Evolutionary conservation across 2,797 vertebrate species (phyloP).

Genomic region (Gadopsis marmoratus): DNA sequence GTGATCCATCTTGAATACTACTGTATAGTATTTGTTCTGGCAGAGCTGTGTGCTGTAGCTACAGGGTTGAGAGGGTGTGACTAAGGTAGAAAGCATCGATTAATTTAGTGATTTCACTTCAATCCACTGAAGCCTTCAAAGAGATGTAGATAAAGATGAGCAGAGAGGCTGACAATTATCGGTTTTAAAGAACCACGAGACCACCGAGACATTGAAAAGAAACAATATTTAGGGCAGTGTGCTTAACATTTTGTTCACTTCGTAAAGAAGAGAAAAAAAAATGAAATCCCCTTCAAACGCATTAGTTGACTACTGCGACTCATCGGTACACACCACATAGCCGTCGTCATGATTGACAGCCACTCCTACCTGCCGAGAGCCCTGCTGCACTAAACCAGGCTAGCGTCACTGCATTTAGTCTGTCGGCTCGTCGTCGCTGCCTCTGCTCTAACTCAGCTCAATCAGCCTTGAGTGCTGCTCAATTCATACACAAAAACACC

Average conservation of each 20-base stretch:
- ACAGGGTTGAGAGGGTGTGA: background rate
- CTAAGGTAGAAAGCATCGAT: constrained; percentile 17
- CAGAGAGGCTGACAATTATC: constrained; percentile 1
- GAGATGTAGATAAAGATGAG: background rate
- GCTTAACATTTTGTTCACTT: constrained; percentile 17
- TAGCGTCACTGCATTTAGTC: constrained; percentile 49
- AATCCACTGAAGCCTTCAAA: constrained; percentile 1
- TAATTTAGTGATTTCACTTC: constrained; percentile 38
- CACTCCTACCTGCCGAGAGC: constrained; percentile 57
- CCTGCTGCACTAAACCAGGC: constrained; percentile 24
- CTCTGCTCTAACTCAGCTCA: constrained; percentile 59
- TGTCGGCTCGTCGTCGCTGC: constrained; percentile 35
- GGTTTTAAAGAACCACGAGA: constrained; percentile 11
- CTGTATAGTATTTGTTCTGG: too few species aligned
- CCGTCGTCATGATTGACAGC: constrained; percentile 60
- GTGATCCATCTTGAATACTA: too few species aligned
- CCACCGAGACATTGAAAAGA: constrained; percentile 5
- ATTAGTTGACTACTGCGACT: constrained; percentile 37
- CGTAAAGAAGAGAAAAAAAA: background rate
- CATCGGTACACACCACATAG: constrained; percentile 39
- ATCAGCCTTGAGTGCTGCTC: constrained; percentile 66
- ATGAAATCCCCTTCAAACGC: constrained; percentile 33
- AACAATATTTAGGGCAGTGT: constrained; percentile 10
- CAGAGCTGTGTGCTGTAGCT: constrained; percentile 1
- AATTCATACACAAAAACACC: constrained; percentile 67